These are phyloP conservation scores for Vireo altiloquus DNA, from an alignment of 2,113 vertebrate genomes.

Conservation along the genomic window DNA sequence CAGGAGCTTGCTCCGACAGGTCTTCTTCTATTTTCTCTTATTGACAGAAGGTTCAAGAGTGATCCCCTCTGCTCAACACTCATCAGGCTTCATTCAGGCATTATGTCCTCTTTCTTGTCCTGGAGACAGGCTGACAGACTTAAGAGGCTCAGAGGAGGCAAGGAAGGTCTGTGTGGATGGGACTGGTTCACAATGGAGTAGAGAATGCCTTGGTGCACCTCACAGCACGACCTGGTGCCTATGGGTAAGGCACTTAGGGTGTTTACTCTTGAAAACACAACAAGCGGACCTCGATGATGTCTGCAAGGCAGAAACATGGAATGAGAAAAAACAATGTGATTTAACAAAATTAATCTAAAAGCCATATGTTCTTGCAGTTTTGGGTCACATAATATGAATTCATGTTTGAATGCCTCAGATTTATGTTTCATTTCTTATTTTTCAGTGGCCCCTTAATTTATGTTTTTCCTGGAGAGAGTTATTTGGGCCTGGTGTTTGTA, in stretches of 20 bases:
- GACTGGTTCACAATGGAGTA: neutral
- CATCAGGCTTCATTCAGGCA: neutral
- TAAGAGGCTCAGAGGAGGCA: neutral
- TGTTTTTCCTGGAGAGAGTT: neutral
- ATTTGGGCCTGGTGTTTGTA: neutral
- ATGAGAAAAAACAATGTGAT: neutral
- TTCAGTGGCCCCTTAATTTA: neutral
- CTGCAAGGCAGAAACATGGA: neutral
- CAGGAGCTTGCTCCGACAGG: neutral
- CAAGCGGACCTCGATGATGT: neutral
- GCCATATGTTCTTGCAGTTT: neutral
- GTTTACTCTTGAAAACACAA: neutral
- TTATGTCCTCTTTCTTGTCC: neutral
- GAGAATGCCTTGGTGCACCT: neutral
- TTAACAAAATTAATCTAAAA: neutral
- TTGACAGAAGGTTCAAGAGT: neutral
- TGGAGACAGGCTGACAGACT: neutral
- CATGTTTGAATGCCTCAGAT: neutral
- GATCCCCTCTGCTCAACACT: neutral
- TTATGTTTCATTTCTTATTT: neutral
- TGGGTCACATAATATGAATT: neutral
- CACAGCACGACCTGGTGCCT: neutral
- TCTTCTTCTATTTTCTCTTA: neutral
- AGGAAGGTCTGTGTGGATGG: neutral
- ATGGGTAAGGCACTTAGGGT: too few relatives aligned